Conservation (phyloP, 2,888 invertebrate species). For the Scrobipalpa costella region DNA sequence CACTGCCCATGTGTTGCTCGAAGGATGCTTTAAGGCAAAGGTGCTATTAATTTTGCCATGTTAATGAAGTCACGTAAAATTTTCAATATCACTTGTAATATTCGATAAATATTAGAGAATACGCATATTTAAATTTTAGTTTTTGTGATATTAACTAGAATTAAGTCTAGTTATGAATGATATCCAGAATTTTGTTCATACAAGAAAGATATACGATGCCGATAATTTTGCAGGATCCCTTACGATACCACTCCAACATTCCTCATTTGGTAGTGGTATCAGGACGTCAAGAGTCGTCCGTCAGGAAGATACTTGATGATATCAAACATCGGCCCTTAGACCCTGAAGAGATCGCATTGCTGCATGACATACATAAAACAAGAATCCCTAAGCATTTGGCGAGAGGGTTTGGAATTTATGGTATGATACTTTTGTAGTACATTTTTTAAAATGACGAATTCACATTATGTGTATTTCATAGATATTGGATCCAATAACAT, state of each 20-base stretch:
- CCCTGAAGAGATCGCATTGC: constrained; percentile 60
- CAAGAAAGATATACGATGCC: too few species aligned
- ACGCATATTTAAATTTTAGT: too few species aligned
- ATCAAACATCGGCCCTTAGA: constrained; percentile 43
- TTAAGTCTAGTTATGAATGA: too few species aligned
- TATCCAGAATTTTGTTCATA: too few species aligned
- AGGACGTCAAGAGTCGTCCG: not conserved
- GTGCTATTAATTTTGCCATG: constrained; percentile 39
- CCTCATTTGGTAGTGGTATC: not conserved
- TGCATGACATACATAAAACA: constrained; percentile 59
- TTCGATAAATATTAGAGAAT: too few species aligned
- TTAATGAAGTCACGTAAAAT: too few species aligned
- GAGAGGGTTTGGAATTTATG: constrained; percentile 65
- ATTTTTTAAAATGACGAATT: too few species aligned
- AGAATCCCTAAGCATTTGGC: constrained; percentile 77
- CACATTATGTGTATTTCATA: too few species aligned
- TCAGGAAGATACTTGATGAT: constrained; percentile 44
- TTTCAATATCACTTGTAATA: too few species aligned
- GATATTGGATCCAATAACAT: too few species aligned
- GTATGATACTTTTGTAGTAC: not conserved
- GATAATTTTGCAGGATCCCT: not conserved
- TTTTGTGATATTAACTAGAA: too few species aligned
- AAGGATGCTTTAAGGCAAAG: constrained; percentile 53
- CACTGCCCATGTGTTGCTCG: constrained; percentile 53
- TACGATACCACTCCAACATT: not conserved